Evolutionary conservation across 2,797 vertebrate species (phyloP), one percentile per base, ranked within the genome.

Genomic region (Diplodus puntazzo): DNA sequence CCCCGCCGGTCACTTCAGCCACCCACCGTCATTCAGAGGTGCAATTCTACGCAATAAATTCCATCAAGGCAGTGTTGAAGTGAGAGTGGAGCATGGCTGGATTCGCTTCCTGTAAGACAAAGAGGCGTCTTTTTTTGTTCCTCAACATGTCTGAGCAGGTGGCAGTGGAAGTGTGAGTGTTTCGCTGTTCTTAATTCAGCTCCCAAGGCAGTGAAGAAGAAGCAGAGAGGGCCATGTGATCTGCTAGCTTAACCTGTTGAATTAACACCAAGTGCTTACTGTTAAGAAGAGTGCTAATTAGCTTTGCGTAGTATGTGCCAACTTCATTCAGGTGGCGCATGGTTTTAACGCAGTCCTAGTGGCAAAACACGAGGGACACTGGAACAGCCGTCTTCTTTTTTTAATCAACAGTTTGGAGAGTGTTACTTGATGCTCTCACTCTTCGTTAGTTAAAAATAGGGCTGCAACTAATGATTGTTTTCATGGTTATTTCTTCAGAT

Each of bases 241-340:
- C 66, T 25, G 23, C 79, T 63, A 67, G 81, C 82, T 92, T 89
- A 92, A 83, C 81, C 80, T 59, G 61, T 80, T 75, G 80, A 72
- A 80, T 86, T 82, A 85, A 85, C 83, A 77, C 89, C 76, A 20
- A 52, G 82, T 58, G 69, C 87, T 89, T 86, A 88, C 77, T 79
- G 88, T 64, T 82, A 83, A 76, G 82, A 77, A 69, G 83, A 63
- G 67, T 14, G 42, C 67, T 92, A 87, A 93, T 92, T 91, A 91
- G 85, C 74, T 90, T 86, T 89, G 84, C 74, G 73, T 83, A 42
- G 77, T 76, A 71, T 70, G 63, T 88, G 89, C 80, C 89, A 89
- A 8, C 58, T 85, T 79, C 65, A 80, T 89, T 88, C 73, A 43
- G 70, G 69, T 60, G 68, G 49, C 54, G 73, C 73, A 30, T 1